Conservation (phyloP, 2,888 invertebrate species). For the Acanthosepion pharaonis region DNA sequence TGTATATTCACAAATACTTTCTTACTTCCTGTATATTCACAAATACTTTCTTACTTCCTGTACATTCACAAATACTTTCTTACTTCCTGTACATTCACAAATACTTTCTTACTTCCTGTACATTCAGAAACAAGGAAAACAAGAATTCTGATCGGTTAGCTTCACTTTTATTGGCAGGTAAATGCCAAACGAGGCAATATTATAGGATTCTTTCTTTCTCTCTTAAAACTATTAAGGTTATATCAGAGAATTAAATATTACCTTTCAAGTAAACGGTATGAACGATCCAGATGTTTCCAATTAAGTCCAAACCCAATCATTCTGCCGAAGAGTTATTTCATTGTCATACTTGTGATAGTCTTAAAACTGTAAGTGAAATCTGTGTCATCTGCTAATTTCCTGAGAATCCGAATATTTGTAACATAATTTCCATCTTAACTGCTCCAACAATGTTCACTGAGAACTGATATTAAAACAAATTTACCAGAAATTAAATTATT, state of each 20-base stretch:
- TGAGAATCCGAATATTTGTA: not conserved
- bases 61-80: too few species aligned
- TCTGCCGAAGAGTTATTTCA: not conserved
- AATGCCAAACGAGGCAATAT: too few species aligned
- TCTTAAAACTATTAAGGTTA: not conserved
- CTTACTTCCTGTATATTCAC: too few species aligned
- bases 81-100: too few species aligned
- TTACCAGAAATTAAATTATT: not conserved
- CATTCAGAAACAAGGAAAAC: too few species aligned
- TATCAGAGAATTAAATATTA: not conserved
- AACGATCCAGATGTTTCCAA: not conserved
- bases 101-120: too few species aligned
- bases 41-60: too few species aligned
- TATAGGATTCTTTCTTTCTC: too few species aligned
- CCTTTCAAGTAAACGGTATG: not conserved
- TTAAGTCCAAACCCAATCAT: not conserved
- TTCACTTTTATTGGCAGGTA: too few species aligned
- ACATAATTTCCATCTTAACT: not conserved
- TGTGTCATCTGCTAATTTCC: not conserved
- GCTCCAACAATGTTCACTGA: not conserved
- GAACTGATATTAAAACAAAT: not conserved
- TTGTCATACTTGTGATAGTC: not conserved
- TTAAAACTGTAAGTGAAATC: not conserved
- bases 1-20: too few species aligned
- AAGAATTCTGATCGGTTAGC: too few species aligned